Evolutionary conservation across 2,113 vertebrate genomes (phyloP).

Genomic region (Peucedramus taeniatus): DNA sequence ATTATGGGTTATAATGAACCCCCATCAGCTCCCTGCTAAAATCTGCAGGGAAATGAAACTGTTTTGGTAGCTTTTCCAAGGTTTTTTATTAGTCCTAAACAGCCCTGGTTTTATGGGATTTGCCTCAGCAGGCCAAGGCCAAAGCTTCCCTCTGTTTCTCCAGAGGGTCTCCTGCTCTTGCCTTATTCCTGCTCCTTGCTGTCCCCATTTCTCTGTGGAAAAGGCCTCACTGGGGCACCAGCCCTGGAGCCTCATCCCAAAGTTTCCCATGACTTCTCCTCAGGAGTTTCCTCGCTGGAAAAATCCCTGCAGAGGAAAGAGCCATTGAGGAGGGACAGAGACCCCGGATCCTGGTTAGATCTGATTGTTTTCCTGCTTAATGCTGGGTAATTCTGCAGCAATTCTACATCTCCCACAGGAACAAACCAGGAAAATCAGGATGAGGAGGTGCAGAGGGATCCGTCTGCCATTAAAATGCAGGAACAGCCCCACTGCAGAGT

Average conservation of each 20-base stretch:
- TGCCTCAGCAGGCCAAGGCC: background rate
- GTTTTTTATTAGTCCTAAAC: background rate
- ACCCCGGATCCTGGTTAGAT: background rate
- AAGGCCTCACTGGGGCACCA: background rate
- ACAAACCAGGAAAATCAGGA: background rate
- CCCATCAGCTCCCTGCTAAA: background rate
- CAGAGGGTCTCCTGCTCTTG: background rate
- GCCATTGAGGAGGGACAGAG: rapidly evolving
- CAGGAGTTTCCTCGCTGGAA: background rate
- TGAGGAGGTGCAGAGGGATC: background rate
- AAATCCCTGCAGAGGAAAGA: background rate
- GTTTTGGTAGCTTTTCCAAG: background rate
- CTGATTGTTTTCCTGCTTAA: background rate
- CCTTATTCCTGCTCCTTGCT: background rate
- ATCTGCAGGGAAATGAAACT: background rate
- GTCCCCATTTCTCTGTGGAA: background rate
- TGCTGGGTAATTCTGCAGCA: background rate
- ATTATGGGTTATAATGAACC: background rate
- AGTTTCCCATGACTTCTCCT: background rate
- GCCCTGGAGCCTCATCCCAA: background rate
- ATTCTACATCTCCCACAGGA: background rate
- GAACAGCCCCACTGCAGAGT: background rate
- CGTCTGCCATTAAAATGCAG: background rate
- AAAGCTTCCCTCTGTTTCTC: background rate
- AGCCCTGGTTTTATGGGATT: background rate